phyloP scores from a whole-genome alignment of 2,888 invertebrate genomes.

The Girardia tigrina region DNA sequence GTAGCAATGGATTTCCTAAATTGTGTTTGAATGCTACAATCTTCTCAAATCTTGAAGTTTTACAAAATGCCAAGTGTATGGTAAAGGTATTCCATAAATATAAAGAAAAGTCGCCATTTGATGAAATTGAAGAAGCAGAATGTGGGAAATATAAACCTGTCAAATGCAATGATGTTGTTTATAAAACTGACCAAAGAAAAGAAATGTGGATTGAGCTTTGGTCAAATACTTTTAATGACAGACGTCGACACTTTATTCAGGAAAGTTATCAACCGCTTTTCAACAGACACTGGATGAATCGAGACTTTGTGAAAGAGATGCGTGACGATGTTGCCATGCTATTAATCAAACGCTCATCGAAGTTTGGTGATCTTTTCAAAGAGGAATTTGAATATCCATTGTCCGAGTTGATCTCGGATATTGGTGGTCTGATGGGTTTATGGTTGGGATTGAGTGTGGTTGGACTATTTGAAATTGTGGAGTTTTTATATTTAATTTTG shows the following conservation, averaged over 20 bases:
- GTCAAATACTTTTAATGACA: background rate
- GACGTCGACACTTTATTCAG: background rate
- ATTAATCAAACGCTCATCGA: slow-evolving; percentile 26
- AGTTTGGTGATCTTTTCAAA: slow-evolving; percentile 24
- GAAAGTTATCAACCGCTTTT: slow-evolving; percentile 1
- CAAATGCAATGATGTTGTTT: slow-evolving; percentile 18
- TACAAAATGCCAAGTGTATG: slow-evolving; percentile 18
- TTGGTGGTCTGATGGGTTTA: slow-evolving; percentile 41
- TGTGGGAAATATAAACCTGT: slow-evolving; percentile 13
- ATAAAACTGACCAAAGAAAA: slow-evolving; percentile 24
- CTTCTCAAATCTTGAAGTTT: slow-evolving; percentile 24
- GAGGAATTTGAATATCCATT: slow-evolving; percentile 33
- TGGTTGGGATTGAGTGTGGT: slow-evolving; percentile 42
- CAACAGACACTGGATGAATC: background rate
- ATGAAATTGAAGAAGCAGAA: slow-evolving; percentile 11
- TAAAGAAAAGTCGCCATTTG: background rate
- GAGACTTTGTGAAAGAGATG: slow-evolving; percentile 26
- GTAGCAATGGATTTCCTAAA: background rate
- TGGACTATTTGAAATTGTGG: slow-evolving; percentile 39
- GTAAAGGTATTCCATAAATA: background rate
- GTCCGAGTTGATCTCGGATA: slow-evolving; percentile 41
- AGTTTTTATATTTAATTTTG: slow-evolving; percentile 37
- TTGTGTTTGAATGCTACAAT: slow-evolving; percentile 30
- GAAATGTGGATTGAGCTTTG: slow-evolving; percentile 34
- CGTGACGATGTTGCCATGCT: slow-evolving; percentile 19